Base-by-base conservation (phyloP, 2,888 invertebrate species). In the Melikaiella ostensackeni region DNA sequence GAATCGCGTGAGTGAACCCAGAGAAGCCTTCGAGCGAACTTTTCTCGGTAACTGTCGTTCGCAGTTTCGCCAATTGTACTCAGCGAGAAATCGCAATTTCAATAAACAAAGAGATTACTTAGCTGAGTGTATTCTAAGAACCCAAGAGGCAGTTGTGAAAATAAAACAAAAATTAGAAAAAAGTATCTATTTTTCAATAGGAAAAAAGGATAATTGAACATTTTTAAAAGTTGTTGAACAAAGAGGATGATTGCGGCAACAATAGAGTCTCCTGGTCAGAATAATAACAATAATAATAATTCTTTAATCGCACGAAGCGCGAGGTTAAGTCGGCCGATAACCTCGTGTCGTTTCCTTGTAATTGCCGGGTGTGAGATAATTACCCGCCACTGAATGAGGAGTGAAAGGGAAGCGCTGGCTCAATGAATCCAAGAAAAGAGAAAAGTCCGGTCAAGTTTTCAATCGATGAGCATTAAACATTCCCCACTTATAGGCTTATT, bases 251-350 rank as follows among this genome's bases (percentile, higher is more conserved):
- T 70, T 70, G 50, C 50, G 50, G 70, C 46, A 70, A 50, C 50
- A 50, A 50, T 70, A 50, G 38, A 64, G 33, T 50, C 50, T 33
- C 50, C 70, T 50, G 50, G 30, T 1, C 4, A 50, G 19, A 50
- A 70, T 33, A 50, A 70, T 30, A 30, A 30, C 11, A 70, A 50
- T 21, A 27, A 61, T 61, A 30, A 61, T 46, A 66, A 50, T 70
- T 50, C 50, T 70, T 70, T 33, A 46, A 70, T 50, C 70, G n/a
- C 70, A 70, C 70, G 70, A 70, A 50, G 46, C 66, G 50, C 46
- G 70, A 70, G 70, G 70, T 70, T 50, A 70, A 70, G 70, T 70
- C 70, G 70, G 70, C n/a, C 70, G 70, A 70, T 70, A 70, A 70
- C 70, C 70, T 70, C 70, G 70, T 70, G 70, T 70, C 70, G 70